phyloP scores from a whole-genome alignment of 2,113 vertebrate genomes.

The Sinosuthora webbiana region DNA sequence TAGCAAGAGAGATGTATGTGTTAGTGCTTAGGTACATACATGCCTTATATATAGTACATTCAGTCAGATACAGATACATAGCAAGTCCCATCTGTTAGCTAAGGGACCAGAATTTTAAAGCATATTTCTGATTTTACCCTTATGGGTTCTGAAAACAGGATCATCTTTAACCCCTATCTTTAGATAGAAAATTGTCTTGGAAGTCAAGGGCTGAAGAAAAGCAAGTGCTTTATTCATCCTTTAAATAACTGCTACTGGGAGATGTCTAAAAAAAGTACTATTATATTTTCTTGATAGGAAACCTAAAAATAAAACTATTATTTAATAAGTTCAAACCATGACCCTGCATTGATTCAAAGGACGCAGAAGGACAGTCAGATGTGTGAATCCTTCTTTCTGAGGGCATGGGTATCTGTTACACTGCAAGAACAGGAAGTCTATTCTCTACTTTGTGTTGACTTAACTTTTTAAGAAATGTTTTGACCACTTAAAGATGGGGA shows the following conservation, averaged over 20 bases:
- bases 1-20: background rate
- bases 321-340: background rate
- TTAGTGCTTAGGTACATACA: background rate
- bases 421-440: constrained; percentile 8
- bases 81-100: background rate
- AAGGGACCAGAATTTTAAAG: background rate
- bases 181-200: background rate
- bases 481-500: constrained; percentile 22
- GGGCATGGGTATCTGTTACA: background rate
- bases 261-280: background rate
- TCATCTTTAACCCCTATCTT: background rate
- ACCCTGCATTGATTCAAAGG: background rate
- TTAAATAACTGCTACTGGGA: background rate
- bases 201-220: background rate
- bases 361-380: background rate
- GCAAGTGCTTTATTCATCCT: background rate
- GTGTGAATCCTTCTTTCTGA: background rate
- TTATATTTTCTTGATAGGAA: constrained; percentile 1
- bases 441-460: constrained; percentile 14
- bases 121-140: background rate
- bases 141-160: background rate
- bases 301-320: background rate
- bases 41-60: background rate
- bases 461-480: constrained; percentile 54
- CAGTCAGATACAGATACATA: background rate